Percentiles rank a stretch among this genome's conserved stretches.
Evolutionary conservation across 1,140 invertebrate species (phyloP).

Genomic region (Myzus persicae): DNA sequence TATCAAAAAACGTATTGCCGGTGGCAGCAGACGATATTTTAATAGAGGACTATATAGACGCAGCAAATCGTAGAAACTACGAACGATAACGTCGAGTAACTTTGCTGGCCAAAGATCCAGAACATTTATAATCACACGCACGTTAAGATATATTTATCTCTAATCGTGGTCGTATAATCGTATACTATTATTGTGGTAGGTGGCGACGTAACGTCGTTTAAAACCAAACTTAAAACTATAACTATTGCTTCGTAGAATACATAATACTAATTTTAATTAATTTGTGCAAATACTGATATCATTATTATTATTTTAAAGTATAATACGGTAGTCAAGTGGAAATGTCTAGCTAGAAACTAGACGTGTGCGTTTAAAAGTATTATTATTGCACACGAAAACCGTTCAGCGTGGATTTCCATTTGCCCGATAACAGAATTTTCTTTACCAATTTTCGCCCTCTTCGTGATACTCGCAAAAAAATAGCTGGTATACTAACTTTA

Average conservation of each 20-base stretch:
- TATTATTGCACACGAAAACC: not conserved
- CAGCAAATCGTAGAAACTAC: not conserved
- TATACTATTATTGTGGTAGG: not conserved
- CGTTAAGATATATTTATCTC: constrained; percentile 7
- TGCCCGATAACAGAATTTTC: not conserved
- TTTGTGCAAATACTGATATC: not conserved
- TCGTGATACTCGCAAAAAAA: not conserved
- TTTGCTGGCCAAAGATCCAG: not conserved
- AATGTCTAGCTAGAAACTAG: too few species aligned
- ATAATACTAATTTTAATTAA: not conserved
- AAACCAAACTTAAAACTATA: not conserved
- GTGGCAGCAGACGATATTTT: constrained; percentile 4
- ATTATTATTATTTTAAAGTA: not conserved
- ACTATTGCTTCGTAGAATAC: not conserved
- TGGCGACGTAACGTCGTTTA: not conserved
- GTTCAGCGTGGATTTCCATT: not conserved
- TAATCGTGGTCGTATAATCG: not conserved
- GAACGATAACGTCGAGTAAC: not conserved
- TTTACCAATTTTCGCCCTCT: not conserved
- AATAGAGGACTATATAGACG: not conserved
- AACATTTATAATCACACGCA: not conserved
- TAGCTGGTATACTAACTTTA: too few species aligned
- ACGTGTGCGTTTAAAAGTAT: not conserved
- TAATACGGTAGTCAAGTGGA: not conserved
- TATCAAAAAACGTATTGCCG: constrained; percentile 7